Conservation (phyloP, 2,888 invertebrate species). For the Caradrina clavipalpis region DNA sequence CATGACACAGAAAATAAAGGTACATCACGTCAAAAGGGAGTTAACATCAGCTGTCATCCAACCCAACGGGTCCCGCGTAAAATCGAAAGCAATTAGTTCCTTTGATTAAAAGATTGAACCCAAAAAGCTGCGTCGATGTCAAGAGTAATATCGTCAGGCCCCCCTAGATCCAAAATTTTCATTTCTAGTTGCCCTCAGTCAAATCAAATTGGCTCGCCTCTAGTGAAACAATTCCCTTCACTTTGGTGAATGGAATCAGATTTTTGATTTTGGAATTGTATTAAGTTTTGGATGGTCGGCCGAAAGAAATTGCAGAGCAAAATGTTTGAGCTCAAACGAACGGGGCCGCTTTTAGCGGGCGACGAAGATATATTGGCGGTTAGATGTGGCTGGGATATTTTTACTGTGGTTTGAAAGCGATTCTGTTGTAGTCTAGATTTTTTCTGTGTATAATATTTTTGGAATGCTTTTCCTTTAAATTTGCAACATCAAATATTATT, state of each 20-base stretch:
- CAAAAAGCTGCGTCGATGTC: slow-evolving; percentile 49
- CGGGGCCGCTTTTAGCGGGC: slow-evolving; percentile 51
- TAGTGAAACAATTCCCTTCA: slow-evolving; percentile 74
- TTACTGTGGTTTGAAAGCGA: neutral
- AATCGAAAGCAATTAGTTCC: slow-evolving; percentile 65
- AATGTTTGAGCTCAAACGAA: slow-evolving; percentile 65
- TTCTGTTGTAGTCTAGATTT: neutral
- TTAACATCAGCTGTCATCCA: slow-evolving; percentile 43
- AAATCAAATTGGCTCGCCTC: slow-evolving; percentile 72
- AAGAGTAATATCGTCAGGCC: slow-evolving; percentile 56
- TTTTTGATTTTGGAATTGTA: slow-evolving; percentile 79
- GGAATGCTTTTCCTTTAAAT: too few species aligned
- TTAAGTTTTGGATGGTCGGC: slow-evolving; percentile 72
- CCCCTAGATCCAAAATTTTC: slow-evolving; percentile 62
- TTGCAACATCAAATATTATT: too few species aligned
- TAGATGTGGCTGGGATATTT: slow-evolving; percentile 32
- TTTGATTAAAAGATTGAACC: slow-evolving; percentile 63
- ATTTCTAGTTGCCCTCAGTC: slow-evolving; percentile 68
- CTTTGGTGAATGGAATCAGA: slow-evolving; percentile 73
- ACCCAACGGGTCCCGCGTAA: slow-evolving; percentile 40
- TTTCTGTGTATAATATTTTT: too few species aligned
- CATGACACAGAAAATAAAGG: slow-evolving; percentile 15
- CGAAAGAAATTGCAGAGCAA: slow-evolving; percentile 62
- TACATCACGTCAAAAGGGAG: slow-evolving; percentile 30
- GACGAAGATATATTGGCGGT: slow-evolving; percentile 38